A percentile compares a stretch with the other conserved stretches of the same genome.
phyloP scores from a whole-genome alignment of 2,888 invertebrate species.

The Anticlea derivata region DNA sequence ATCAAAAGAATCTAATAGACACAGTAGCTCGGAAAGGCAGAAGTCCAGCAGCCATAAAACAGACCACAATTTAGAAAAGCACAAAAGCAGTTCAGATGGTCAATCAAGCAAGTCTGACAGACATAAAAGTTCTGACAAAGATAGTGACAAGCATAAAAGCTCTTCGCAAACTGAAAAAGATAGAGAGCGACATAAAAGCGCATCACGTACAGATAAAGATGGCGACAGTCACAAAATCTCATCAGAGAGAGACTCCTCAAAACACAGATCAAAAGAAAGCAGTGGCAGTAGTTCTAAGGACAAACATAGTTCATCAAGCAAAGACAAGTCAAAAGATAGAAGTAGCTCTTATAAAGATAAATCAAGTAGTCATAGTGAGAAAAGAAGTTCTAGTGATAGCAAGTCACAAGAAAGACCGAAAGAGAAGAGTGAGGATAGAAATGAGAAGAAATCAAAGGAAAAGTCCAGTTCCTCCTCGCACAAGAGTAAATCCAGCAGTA shows the following conservation, averaged over 20 bases:
- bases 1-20: conserved; percentile 43
- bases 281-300: conserved; percentile 64
- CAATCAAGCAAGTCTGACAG: conserved; percentile 36
- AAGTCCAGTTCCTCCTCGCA: conserved; percentile 66
- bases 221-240: conserved; percentile 52
- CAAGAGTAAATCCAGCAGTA: conserved; percentile 63
- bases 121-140: conserved; percentile 45
- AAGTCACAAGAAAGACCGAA: conserved; percentile 57
- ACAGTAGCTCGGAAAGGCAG: conserved; percentile 48
- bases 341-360: conserved; percentile 70
- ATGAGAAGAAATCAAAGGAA: conserved; percentile 63
- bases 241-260: conserved; percentile 45
- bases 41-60: conserved; percentile 48
- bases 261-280: conserved; percentile 60
- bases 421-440: conserved; percentile 48
- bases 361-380: conserved; percentile 64
- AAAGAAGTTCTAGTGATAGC: conserved; percentile 60
- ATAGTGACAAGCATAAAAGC: conserved; percentile 24
- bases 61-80: conserved; percentile 52
- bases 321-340: conserved; percentile 65
- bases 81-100: conserved; percentile 46
- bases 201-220: conserved; percentile 41
- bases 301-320: conserved; percentile 65
- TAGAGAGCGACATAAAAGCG: conserved; percentile 39
- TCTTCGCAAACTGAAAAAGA: conserved; percentile 43